Evolutionary conservation across 2,113 vertebrate species (phyloP).

Genomic region (Picathartes gymnocephalus): DNA sequence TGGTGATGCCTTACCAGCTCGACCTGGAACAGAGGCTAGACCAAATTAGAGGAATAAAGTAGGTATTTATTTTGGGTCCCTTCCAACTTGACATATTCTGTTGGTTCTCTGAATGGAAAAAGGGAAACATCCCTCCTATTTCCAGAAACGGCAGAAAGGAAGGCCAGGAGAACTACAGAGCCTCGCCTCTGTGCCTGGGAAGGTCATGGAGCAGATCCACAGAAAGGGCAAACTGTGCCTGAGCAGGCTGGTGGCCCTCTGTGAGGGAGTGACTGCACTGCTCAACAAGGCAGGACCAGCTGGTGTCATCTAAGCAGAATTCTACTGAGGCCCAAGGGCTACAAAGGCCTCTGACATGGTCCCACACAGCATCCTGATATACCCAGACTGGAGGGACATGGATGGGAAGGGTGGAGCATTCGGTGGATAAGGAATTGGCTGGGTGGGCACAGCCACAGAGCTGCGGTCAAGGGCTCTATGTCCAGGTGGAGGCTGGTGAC

Average conservation of each 20-base stretch:
- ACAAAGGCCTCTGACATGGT: background rate
- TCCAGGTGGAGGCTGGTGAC: background rate
- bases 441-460: background rate
- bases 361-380: background rate
- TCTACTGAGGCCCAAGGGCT: background rate
- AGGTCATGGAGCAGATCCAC: background rate
- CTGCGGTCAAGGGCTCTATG: background rate
- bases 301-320: background rate
- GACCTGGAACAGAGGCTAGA: no score
- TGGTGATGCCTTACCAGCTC: no score
- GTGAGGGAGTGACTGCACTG: background rate
- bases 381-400: background rate
- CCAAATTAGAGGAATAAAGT: no score
- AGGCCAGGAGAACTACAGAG: background rate
- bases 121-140: background rate
- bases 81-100: background rate
- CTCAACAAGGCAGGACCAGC: background rate
- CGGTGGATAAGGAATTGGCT: background rate
- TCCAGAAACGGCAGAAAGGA: background rate
- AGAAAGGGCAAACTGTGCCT: background rate
- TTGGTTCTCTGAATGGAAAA: background rate
- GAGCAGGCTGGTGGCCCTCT: background rate
- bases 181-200: background rate
- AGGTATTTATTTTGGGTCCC: no score
- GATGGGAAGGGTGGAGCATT: background rate